Evolutionary conservation across 2,888 invertebrate species (phyloP).

Genomic region (Pristionchus exspectatus): DNA sequence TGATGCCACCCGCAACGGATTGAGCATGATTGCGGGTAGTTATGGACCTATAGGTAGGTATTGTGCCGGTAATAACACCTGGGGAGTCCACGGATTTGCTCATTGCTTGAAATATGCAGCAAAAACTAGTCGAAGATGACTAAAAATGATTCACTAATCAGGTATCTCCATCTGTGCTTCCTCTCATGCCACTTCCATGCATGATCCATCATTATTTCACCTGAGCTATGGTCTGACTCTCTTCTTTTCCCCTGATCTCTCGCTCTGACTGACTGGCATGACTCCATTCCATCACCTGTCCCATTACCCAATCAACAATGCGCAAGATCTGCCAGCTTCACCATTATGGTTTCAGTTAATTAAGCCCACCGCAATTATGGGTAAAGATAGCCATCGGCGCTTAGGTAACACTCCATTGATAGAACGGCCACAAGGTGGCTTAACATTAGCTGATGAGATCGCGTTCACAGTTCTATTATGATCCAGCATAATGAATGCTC

Average conservation of each 20-base stretch:
- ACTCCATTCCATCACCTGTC: constrained; percentile 17
- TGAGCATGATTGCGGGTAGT: not conserved
- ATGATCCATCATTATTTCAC: not conserved
- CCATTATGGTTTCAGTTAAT: constrained; percentile 35
- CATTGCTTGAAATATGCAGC: too few relatives aligned
- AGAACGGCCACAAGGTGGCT: not conserved
- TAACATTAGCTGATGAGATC: not conserved
- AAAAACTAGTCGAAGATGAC: too few relatives aligned
- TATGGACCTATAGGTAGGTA: not conserved
- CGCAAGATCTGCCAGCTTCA: not conserved
- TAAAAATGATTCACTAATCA: not conserved
- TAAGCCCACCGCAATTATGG: not conserved
- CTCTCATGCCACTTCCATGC: not conserved
- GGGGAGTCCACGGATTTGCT: too few relatives aligned
- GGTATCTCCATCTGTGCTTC: not conserved
- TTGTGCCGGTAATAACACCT: not conserved
- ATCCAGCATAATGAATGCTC: not conserved
- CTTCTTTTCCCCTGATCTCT: not conserved
- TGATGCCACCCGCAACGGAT: constrained; percentile 4
- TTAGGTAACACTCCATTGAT: constrained; percentile 25
- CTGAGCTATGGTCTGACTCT: not conserved
- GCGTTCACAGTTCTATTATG: not conserved
- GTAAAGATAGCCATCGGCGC: not conserved
- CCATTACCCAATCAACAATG: constrained; percentile 43
- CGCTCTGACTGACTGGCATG: not conserved